Base-by-base conservation (phyloP, 2,113 vertebrate genomes). In the Tachuris rubrigastra region DNA sequence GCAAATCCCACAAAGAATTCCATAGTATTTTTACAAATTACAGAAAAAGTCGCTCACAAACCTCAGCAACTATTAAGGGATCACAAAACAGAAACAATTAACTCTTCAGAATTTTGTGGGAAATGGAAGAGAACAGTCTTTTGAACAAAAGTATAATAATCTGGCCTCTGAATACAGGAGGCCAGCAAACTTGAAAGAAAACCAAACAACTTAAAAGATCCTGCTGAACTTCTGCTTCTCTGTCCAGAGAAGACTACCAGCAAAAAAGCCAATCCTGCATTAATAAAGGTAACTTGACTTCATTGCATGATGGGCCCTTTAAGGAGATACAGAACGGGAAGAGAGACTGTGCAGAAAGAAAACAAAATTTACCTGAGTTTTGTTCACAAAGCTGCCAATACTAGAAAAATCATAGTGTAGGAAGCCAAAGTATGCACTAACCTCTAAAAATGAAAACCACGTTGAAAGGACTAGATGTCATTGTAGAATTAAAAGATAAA, bases 401-500 rank as follows among this genome's bases (percentile, higher is more conserved):
- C 25, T 33, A 15, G 56, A 60, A 58, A 58, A 71, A 50, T 24
- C 14, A 3, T 9, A 44, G 10, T 46, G 41, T 42, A 74, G 72
- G 47, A 89, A 93, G 59, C 10, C 42, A 71, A 23, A 66, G 69
- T 58, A 83, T 15, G 22, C 50, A 62, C 14, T 49, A 69, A 93
- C 39, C 25, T 78, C 41, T 79, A 50, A 85, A 88, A 91, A 84
- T 49, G 23, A 93, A 90, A 96, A 67, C 8, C 11, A 19, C 27
- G 60, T 60, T 94, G 73, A 93, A 94, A 95, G 75, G 37, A 83
- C 65, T 65, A 94, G 60, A 86, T 67, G 42, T 67, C 92, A 75
- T 20, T 72, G 44, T 22, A 77, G 87, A 90, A 85, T 52, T 63
- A 80, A 81, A 86, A 93, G 65, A 85, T 67, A 78, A 96, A 90